Evolutionary conservation across 2,797 vertebrate genomes (phyloP), one percentile per base, ranked within the genome.

Genomic region (Megalops cyprinoides): DNA sequence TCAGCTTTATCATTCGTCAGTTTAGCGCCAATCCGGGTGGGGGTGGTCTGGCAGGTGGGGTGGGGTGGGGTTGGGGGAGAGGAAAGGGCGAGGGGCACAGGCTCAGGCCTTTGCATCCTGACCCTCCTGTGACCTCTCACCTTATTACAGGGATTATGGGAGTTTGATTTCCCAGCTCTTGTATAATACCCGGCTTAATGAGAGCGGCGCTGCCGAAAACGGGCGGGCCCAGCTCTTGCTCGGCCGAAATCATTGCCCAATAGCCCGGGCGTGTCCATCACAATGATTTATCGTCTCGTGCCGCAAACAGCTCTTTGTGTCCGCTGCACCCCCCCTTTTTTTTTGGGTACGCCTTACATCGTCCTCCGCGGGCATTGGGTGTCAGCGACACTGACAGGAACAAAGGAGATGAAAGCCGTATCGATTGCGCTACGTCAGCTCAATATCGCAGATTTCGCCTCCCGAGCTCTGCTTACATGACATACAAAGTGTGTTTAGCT

Each of bases 101-200:
- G 23, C 23, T 62, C 53, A 77, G 76, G 53, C 76, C 76, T 62
- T 39, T 34, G 62, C 28, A 58, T 42, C 51, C 25, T 37, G 28
- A 58, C 51, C 49, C 56, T 15, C 18, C 28, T 37, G 75, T 58
- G 81, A 82, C 81, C 81, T 78, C 51, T 82, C 9, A 78, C 81
- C 81, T 82, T 78, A 82, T 82, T 73, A 78, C 65, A 78, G 53
- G 65, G 81, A 78, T 82, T 82, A 82, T 82, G 62, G 76, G 81
- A 82, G 65, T 82, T 76, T 78, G 67, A 82, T 82, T 82, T 73
- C 62, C 75, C 65, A n/a, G 81, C 76, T 42, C 81, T 73, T 58
- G 42, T 82, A 58, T 73, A 73, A 78, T 74, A 78, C 65, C 58
- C 39, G 65, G 62, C 25, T 76, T 77, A 82, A 82, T 82, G 62